Evolutionary conservation across 2,888 invertebrate species (phyloP), one percentile per base, ranked within the genome.

Genomic region (Pachydiplax longipennis): DNA sequence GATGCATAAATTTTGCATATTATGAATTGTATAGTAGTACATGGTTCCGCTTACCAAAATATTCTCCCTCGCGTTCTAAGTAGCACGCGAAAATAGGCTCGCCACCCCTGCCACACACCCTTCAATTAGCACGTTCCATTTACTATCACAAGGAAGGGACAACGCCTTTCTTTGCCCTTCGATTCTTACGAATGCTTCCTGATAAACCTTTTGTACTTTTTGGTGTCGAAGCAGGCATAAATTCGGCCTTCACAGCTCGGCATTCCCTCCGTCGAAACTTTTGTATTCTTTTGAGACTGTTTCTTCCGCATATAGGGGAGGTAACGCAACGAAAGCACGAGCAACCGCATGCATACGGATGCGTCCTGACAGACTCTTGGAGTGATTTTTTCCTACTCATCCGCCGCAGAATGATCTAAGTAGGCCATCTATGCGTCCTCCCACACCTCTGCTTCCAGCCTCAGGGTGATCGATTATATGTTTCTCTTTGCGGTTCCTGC

Each of bases 131-230:
- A 80, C 35, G 37, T 37, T 13, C 31, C 31, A 13, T n/a, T 35
- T 35, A 37, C 10, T 6, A 25, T 4, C 80, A 4, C 5, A 18
- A 37, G 31, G n/a, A 22, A 83, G 53, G 53, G 37, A 31, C 83
- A 58, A 31, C 35, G 35, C 83, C 58, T 83, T 83, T 58, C 58
- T 83, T 83, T 35, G 83, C 53, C 82, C 82, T 83, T 83, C 82
- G 82, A 31, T 18, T 31, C 83, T 6, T 58, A 18, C 83, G 83
- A 58, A 83, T 53, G 83, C 13, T 83, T 35, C 13, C 53, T 31
- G 58, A 37, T 58, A 15, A 58, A 83, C 22, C 58, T 31, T 58
- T 83, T 83, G 35, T 83, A 22, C 35, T n/a, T 65, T 65, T 65
- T 65, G 22, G 6, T 44, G 44, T 44, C 44, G 44, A 44, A 44